Conservation (phyloP, 2,797 vertebrate genomes). For the Cynopterus sphinx region DNA sequence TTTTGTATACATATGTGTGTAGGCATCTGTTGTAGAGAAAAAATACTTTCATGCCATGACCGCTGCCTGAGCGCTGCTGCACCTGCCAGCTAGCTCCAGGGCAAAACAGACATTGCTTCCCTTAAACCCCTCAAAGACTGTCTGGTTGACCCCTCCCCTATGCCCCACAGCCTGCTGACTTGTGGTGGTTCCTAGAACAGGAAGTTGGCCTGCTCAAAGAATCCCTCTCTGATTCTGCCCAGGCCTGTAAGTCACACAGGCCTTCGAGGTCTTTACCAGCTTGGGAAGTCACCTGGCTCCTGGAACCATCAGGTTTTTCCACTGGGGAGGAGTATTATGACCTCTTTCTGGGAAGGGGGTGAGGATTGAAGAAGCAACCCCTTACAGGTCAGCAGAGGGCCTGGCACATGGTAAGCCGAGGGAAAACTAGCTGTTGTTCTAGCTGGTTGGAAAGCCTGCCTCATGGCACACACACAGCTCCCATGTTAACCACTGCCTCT, state of each 20-base stretch:
- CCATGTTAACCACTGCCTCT: not conserved
- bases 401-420: not conserved
- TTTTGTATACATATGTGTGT: no score
- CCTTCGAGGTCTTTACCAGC: not conserved
- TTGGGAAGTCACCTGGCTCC: not conserved
- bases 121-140: not conserved
- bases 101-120: not conserved
- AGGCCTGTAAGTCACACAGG: not conserved
- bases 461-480: not conserved
- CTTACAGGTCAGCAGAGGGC: not conserved
- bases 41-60: not conserved
- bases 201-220: not conserved
- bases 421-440: not conserved
- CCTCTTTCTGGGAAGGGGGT: not conserved
- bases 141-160: not conserved
- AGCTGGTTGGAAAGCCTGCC: not conserved
- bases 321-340: not conserved
- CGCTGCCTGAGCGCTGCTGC: not conserved
- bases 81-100: not conserved
- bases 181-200: not conserved
- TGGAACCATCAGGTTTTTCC: not conserved
- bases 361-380: not conserved
- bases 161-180: not conserved
- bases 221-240: not conserved
- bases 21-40: no score